These are phyloP conservation scores for Drosophila arawakana DNA, from an alignment of 1,140 invertebrate genomes.

Conservation along the genomic window DNA sequence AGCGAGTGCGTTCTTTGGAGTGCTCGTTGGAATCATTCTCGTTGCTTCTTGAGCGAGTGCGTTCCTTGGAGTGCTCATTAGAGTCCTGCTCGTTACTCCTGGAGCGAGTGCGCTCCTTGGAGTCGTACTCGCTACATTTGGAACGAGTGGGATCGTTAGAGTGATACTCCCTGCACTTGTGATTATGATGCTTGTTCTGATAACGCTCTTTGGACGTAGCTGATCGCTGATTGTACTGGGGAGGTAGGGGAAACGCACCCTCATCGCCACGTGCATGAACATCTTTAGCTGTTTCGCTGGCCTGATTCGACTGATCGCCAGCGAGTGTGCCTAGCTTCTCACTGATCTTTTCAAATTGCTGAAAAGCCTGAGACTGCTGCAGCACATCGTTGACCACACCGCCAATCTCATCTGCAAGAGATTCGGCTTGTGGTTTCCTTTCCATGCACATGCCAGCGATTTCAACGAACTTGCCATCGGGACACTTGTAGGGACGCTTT, in stretches of 20 bases:
- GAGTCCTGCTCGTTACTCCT: constrained; percentile 1
- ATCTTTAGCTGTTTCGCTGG: constrained; percentile 15
- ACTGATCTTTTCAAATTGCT: constrained; percentile 71
- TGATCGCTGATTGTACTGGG: background rate
- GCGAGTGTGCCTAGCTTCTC: constrained; percentile 58
- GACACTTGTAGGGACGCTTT: constrained; percentile 62
- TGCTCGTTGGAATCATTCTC: constrained; percentile 44
- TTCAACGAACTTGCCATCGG: constrained; percentile 62
- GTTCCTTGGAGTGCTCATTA: constrained; percentile 1
- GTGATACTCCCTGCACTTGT: constrained; percentile 2
- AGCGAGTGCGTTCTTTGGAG: constrained; percentile 27
- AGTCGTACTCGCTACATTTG: constrained; percentile 12
- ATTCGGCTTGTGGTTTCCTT: constrained; percentile 44
- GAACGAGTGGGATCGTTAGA: background rate
- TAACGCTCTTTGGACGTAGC: background rate
- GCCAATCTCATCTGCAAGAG: constrained; percentile 65
- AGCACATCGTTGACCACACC: constrained; percentile 65
- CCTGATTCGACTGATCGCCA: constrained; percentile 6
- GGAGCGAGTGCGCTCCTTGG: background rate
- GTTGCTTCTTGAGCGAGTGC: background rate
- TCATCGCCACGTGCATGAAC: constrained; percentile 21
- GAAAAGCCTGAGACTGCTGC: constrained; percentile 70
- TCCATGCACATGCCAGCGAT: constrained; percentile 72
- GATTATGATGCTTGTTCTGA: background rate
- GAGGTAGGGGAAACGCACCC: background rate